Conservation (phyloP, 2,113 vertebrate genomes). For the human region GRCh38 chr15:90949001-90949500, state of each 20-base stretch:
- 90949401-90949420: conserved; percentile 91
- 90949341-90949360: conserved; percentile 91
- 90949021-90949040: no score
- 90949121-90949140: no score
- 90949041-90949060: no score
- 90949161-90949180: no score
- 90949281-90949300: neutral
- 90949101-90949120: no score
- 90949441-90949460: conserved; percentile 80
- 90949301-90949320: conserved; percentile 87
- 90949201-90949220: neutral
- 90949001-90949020: no score
- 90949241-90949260: neutral
- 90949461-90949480: neutral
- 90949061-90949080: no score
- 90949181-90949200: neutral
- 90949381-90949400: conserved; percentile 95
- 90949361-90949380: conserved; percentile 94
- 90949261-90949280: neutral
- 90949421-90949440: conserved; percentile 95
- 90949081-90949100: no score
- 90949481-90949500: accelerated
- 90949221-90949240: accelerated
- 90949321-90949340: conserved; percentile 87
- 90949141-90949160: no score